These are phyloP conservation scores for Exephanes ischioxanthus DNA, from an alignment of 2,888 invertebrate genomes.

Conservation along the genomic window DNA sequence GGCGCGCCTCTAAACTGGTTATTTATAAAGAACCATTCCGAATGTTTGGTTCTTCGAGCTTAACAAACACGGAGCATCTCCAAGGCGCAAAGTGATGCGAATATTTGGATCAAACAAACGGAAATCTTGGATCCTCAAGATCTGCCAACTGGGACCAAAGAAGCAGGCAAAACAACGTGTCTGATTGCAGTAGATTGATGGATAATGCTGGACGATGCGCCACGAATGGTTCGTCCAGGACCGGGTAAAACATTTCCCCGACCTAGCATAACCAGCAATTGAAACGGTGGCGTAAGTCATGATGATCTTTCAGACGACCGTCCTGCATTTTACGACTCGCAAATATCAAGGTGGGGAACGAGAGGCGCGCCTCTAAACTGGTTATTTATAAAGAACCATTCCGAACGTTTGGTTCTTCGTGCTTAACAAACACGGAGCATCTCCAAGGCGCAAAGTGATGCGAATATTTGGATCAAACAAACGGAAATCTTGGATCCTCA, in stretches of 20 bases:
- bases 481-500: background rate
- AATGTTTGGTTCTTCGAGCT: background rate
- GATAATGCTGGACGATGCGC: conserved; percentile 12
- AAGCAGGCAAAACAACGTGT: background rate
- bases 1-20: conserved; percentile 5
- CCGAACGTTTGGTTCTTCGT: background rate
- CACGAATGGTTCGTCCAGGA: conserved; percentile 25
- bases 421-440: background rate
- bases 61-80: background rate
- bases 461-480: background rate
- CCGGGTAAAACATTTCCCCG: conserved; percentile 71
- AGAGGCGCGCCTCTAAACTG: background rate
- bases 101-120: background rate
- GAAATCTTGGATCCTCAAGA: background rate
- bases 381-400: background rate
- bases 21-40: background rate
- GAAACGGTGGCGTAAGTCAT: background rate
- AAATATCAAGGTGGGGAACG: background rate
- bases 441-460: background rate
- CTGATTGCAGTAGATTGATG: background rate
- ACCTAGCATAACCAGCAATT: conserved; percentile 74
- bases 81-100: background rate
- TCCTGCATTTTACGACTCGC: conserved; percentile 9
- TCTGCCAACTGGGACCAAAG: background rate
- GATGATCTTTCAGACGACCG: background rate